Base-by-base conservation (phyloP, 2,113 vertebrate genomes). In the Caranx ignobilis region DNA sequence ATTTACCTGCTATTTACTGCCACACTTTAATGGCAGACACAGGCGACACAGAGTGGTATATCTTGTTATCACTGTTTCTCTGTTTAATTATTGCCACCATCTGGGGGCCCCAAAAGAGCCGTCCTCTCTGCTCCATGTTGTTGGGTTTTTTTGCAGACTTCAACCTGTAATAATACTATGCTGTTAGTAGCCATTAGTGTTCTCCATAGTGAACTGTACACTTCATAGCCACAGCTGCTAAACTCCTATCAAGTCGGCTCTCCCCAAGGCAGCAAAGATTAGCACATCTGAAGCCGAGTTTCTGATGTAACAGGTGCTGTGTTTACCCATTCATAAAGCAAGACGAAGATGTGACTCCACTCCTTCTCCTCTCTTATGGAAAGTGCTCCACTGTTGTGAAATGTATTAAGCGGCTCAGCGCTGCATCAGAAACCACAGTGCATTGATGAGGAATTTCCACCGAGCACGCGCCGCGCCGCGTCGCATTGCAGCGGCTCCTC, bases 1-100 rank as follows among this genome's bases (percentile, higher is more conserved):
- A 86, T 87, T 83, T 74, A 79, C 76, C 48, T 45, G 48, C 69
- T 81, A 84, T 64, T 90, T 85, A 84, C 71, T 72, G 60, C 54
- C 74, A 71, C 76, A 80, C 57, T 62, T 75, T 80, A 85, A 87
- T 75, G 57, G 77, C 57, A 72, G 72, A 55, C 64, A 18, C 26
- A 68, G 78, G 84, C 79, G 37, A 71, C 13, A 10, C 32, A 54
- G 9, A 79, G 78, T 54, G 41, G 13, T 15, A 65, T 55, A 62
- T 77, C n/a, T 52, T 62, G 59, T 73, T 83, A 37, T 62, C 72
- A 31, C 65, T 61, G 45, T 82, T 87, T 45, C 37, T 52, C n/a
- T 69, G 39, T 56, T 70, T 88, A 79, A 88, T 91, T 83, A 72
- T 65, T 75, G 45, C 86, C 71, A 75, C 48, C 35, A 61, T 80